phyloP scores from a whole-genome alignment of 2,888 invertebrate genomes.

The Watsonalla cultraria region DNA sequence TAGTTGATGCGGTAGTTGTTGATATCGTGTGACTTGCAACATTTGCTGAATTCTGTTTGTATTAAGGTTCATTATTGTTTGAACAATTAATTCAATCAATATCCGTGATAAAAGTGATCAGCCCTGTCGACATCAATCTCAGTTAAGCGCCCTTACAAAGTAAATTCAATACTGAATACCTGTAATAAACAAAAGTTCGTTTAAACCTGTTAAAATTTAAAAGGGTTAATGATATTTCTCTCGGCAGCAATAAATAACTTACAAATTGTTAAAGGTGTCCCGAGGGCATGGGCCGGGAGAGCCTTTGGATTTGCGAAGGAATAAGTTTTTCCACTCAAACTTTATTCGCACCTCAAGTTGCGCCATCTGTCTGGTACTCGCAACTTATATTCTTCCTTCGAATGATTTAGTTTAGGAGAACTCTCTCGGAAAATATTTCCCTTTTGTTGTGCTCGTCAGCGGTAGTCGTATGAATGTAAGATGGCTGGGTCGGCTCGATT shows the following conservation, averaged over 20 bases:
- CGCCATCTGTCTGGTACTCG: slow-evolving; percentile 56
- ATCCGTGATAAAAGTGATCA: slow-evolving; percentile 18
- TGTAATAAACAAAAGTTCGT: slow-evolving; percentile 41
- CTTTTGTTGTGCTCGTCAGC: slow-evolving; percentile 57
- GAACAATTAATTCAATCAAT: neutral
- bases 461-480: slow-evolving; percentile 65
- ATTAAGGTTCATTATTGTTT: slow-evolving; percentile 10
- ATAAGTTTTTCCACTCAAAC: slow-evolving; percentile 76
- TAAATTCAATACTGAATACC: slow-evolving; percentile 34
- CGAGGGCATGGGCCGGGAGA: slow-evolving; percentile 56
- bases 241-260: slow-evolving; percentile 72
- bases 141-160: slow-evolving; percentile 22
- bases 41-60: neutral
- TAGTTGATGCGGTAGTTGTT: slow-evolving; percentile 23
- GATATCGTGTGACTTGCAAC: neutral
- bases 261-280: slow-evolving; percentile 73
- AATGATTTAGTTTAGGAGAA: slow-evolving; percentile 74
- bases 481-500: slow-evolving; percentile 32
- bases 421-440: slow-evolving; percentile 70
- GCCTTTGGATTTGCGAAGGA: slow-evolving; percentile 57
- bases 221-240: slow-evolving; percentile 74
- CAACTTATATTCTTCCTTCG: slow-evolving; percentile 72
- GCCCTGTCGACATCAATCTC: slow-evolving; percentile 9
- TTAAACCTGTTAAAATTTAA: slow-evolving; percentile 55
- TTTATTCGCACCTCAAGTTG: slow-evolving; percentile 72